Evolutionary conservation across 2,113 vertebrate species (phyloP), one percentile per base, ranked within the genome.

Genomic region (Stictonetta naevosa): DNA sequence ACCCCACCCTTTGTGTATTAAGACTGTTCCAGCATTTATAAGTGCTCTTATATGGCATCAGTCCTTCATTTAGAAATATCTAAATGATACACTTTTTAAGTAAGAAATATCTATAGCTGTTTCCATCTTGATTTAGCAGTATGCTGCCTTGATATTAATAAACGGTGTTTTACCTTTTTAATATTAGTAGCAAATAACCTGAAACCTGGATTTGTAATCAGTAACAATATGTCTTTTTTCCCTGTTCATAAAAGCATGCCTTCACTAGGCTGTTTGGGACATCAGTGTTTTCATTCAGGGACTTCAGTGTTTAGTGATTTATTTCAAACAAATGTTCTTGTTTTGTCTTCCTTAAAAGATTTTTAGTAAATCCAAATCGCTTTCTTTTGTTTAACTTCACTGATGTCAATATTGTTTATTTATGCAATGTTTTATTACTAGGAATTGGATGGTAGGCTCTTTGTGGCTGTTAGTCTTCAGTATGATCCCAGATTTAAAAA

Each of bases 221-320:
- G 2, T 71, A 76, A 55, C 14, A 71, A 10, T 44, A 46, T 11
- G 1, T 14, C 2, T 3, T 7, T 2, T 5, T 34, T 52, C 26
- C 19, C 13, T 4, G 0, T 59, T 67, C 18, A 13, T 85, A 63
- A 85, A 26, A 1, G 0, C 4, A 15, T 50, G 22, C 13, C 17
- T 86, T 85, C 5, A 1, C 9, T 88, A 56, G 62, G 11, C 19
- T 67, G 6, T 69, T 48, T 20, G 31, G 14, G 10, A 46, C n/a
- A 28, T 66, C 2, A 59, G 0, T 12, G 18, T 56, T 75, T 90
- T 93, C 26, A 48, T 18, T 2, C 17, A 28, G 29, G 3, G 10
- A 25, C 13, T 34, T 69, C 1, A 20, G 4, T 26, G 11, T 76
- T 53, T 28, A 69, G 34, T 77, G 3, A 9, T 52, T 76, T 86